Percentiles rank a stretch among this genome's conserved stretches.
Conservation (phyloP, 2,888 invertebrate species). For the Pollenia labialis region DNA sequence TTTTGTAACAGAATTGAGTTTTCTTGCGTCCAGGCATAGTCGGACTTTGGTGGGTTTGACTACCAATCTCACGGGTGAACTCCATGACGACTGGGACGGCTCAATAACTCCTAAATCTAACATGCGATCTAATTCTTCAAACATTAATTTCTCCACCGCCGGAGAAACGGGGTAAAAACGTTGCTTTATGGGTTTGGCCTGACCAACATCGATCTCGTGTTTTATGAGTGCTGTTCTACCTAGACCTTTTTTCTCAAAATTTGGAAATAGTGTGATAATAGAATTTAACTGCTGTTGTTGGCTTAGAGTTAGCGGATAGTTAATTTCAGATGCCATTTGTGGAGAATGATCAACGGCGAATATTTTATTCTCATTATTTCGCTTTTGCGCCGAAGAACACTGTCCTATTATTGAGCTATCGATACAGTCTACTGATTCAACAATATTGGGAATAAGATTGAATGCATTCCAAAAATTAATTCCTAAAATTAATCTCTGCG, state of each 20-base stretch:
- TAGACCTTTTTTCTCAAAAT: not conserved
- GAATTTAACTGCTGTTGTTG: not conserved
- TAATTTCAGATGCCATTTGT: not conserved
- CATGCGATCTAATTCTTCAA: constrained; percentile 11
- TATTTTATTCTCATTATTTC: no score
- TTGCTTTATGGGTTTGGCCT: constrained; percentile 5
- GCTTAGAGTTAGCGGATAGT: not conserved
- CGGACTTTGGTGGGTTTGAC: constrained; percentile 20
- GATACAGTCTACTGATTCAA: constrained; percentile 7
- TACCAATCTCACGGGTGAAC: constrained; percentile 2
- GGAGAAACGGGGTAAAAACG: constrained; percentile 5
- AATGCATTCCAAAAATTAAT: constrained; percentile 46
- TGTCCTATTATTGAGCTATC: not conserved
- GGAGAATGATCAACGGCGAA: no score
- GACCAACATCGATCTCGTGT: constrained; percentile 9
- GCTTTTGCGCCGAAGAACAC: no score
- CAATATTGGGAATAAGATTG: constrained; percentile 11
- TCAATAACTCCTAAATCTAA: not conserved
- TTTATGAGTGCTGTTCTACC: not conserved
- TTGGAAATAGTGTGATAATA: not conserved
- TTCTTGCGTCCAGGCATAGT: constrained; percentile 28
- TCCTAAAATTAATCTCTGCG: constrained; percentile 41
- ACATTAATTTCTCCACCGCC: not conserved
- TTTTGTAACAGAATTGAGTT: not conserved
- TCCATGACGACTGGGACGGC: not conserved